Base-by-base conservation (phyloP, 2,888 invertebrate species). In the Phasia obesa region DNA sequence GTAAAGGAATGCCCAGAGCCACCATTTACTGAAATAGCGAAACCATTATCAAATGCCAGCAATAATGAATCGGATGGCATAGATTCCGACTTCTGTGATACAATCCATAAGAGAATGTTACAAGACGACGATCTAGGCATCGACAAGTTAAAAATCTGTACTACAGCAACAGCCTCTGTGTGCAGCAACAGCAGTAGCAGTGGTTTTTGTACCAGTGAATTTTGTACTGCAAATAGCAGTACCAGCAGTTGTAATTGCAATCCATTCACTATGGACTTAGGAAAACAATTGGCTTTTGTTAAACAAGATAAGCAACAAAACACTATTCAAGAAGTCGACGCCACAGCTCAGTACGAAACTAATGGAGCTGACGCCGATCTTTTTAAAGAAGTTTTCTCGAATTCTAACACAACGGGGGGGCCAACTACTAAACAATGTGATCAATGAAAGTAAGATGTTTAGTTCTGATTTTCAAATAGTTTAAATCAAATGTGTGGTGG, bases 181-280 rank as follows among this genome's bases (percentile, higher is more conserved):
- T 84, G 85, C 60, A 86, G 83, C 64, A 86, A 86, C 57, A 86
- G 86, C 57, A 86, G 85, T 59, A 85, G 84, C 59, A 85, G 84
- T 69, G 85, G 85, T 35, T 85, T 84, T 62, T 84, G 80, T 79
- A 62, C 84, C 75, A 86, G 86, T 67, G 86, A 86, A 53, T 84
- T 81, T 49, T 85, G 84, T 44, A 86, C 85, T 55, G 83, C 86
- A 80, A 87, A 84, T 60, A 83, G 84, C 78, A 84, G 86, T 81
- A 86, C 84, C 25, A 86, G 85, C 60, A 79, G 81, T 65, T 86
- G 85, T 62, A 86, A 84, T 81, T 85, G 84, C 62, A 84, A 81
- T 73, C 81, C 81, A 62, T 82, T 82, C 35, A 49, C 57, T 44
- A 60, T 83, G 23, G 84, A 74, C 64, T 53, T 85, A 55, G 79